Base-by-base conservation (phyloP, 1,140 invertebrate species). In the Pissodes strobi region DNA sequence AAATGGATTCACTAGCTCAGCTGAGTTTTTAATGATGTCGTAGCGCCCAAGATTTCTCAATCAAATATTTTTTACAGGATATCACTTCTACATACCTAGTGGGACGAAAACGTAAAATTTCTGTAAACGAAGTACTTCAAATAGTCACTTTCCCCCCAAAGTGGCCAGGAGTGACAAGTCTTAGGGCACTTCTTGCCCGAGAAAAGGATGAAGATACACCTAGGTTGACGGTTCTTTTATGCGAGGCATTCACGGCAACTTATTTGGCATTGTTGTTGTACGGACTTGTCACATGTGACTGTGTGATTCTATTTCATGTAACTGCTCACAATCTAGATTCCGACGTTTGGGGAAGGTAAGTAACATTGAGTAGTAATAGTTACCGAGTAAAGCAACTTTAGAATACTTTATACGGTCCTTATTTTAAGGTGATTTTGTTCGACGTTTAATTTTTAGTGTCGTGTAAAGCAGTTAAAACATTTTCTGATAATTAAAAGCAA, bases 201-300 rank as follows among this genome's bases (percentile, higher is more conserved):
- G 96, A 98, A 72, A 94, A 96, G 76, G 97, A 99, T 74, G 95
- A 99, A 74, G 96, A 99, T 77, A 89, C 93, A 0, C 96, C 96
- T 0, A 91, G 94, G 71, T 79, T 99, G 21, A 92, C 92, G 69
- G 90, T 97, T 15, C 81, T 99, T 0, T 82, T 99, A 9, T 91
- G 92, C 57, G 97, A 99, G 80, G 87, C 94, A 0, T 95, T 97
- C 77, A 87, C 95, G 1, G 91, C 94, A 0, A 93, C 96, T 0
- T 98, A 93, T 76, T 86, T 96, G 76, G 93, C 94, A 23, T 81
- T 99, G 10, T 84, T 99, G 45, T 88, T 96, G 39, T 97, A 98
- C 80, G 94, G 94, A 8, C 75, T 99, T 21, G 87, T 92, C n/a
- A 92, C 93, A 12, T 95, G 95, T 72, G 97, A 99, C 80, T 90